Percentiles rank a stretch among this genome's conserved stretches.
These are phyloP conservation scores for Nowickia ferox DNA, from an alignment of 2,888 invertebrate genomes.

Conservation along the genomic window DNA sequence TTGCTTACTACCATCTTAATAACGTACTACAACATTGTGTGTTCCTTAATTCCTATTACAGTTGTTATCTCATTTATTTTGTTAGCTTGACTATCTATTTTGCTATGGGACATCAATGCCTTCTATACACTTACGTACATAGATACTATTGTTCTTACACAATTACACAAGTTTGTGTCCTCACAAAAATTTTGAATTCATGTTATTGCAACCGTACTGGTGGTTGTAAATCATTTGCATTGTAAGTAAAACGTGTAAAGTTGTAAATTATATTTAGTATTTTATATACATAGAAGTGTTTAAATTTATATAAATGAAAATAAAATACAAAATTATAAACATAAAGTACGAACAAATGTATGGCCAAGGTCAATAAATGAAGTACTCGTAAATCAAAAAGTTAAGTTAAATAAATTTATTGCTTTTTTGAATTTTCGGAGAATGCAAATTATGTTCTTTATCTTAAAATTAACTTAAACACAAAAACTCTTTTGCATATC, in stretches of 20 bases:
- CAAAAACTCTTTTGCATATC: too few species aligned
- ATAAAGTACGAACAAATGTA: too few species aligned
- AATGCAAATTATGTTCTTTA: too few species aligned
- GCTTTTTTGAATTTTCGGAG: neutral
- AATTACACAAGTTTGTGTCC: neutral
- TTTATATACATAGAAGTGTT: constrained; percentile 29
- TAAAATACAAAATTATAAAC: constrained; percentile 12
- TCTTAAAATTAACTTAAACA: too few species aligned
- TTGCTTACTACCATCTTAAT: constrained; percentile 29
- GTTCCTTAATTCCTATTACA: constrained; percentile 60
- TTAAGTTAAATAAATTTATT: neutral
- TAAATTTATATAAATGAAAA: constrained; percentile 12
- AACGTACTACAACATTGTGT: constrained; percentile 13
- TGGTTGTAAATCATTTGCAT: constrained; percentile 57
- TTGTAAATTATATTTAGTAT: constrained; percentile 26
- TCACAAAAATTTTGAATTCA: neutral
- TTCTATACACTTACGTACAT: constrained; percentile 32
- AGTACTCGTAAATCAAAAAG: constrained; percentile 1
- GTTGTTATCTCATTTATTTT: constrained; percentile 68
- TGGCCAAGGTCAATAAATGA: neutral
- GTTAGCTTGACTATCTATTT: constrained; percentile 60
- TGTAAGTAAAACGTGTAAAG: constrained; percentile 32
- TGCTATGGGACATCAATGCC: constrained; percentile 50
- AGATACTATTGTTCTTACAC: neutral
- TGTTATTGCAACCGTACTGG: neutral